phyloP scores from a whole-genome alignment of 2,113 vertebrate genomes.

The Vimba vimba region DNA sequence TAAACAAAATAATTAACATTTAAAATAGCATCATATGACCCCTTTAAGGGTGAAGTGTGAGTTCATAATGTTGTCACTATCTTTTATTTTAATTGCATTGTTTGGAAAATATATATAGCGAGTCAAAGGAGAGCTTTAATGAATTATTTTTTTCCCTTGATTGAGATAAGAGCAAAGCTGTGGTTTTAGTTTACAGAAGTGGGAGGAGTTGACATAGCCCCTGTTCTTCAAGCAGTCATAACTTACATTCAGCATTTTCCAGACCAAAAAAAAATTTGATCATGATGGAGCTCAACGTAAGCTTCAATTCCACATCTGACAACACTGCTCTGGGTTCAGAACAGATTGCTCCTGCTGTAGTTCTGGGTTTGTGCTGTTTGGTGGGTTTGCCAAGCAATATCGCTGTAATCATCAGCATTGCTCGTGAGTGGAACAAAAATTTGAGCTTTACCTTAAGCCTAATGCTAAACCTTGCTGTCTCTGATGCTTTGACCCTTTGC shows the following conservation, averaged over 20 bases:
- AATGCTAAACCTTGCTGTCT: constrained; percentile 73
- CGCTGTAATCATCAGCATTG: constrained; percentile 69
- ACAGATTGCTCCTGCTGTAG: constrained; percentile 32
- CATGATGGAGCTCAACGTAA: constrained; percentile 16
- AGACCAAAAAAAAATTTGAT: background rate
- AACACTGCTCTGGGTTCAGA: background rate
- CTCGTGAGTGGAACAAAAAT: constrained; percentile 59
- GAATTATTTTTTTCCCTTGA: too few relatives aligned
- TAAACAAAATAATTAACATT: too few relatives aligned
- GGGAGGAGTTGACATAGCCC: background rate
- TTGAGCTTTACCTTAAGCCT: constrained; percentile 68
- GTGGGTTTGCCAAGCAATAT: constrained; percentile 75
- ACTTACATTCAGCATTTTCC: background rate
- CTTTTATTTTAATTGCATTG: too few relatives aligned
- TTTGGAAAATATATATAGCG: background rate
- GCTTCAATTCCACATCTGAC: constrained; percentile 8
- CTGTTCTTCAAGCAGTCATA: background rate
- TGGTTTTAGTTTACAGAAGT: background rate
- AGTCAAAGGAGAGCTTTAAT: background rate
- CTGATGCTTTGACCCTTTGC: constrained; percentile 70
- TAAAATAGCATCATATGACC: too few relatives aligned
- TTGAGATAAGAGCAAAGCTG: too few relatives aligned
- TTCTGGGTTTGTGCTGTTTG: constrained; percentile 61
- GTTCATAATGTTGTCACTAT: too few relatives aligned
- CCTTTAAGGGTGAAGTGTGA: too few relatives aligned